Evolutionary conservation across 2,888 invertebrate species (phyloP).

Genomic region (Oeneis ivallda): DNA sequence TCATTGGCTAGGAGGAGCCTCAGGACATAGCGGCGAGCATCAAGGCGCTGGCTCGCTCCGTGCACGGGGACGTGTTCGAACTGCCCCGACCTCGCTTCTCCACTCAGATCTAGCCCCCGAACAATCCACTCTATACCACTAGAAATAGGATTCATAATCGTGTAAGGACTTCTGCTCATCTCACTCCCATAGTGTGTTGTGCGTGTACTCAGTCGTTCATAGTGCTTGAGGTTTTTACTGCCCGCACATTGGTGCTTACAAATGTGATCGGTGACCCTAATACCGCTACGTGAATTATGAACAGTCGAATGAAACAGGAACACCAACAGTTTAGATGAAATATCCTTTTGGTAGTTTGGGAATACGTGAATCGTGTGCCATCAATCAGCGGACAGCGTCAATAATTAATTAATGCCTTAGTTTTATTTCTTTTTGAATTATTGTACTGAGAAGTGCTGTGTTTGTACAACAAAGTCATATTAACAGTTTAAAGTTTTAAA

Average conservation of each 20-base stretch:
- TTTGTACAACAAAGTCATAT: conserved; percentile 31
- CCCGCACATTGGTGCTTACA: conserved; percentile 65
- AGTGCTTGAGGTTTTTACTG: conserved; percentile 47
- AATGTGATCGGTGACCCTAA: conserved; percentile 72
- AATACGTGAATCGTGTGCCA: conserved; percentile 22
- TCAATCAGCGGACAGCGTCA: neutral
- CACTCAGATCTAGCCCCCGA: conserved; percentile 86
- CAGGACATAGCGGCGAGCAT: conserved; percentile 95
- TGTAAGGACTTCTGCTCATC: conserved; percentile 26
- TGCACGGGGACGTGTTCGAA: conserved; percentile 95
- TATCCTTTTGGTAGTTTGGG: conserved; percentile 13
- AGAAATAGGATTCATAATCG: conserved; percentile 13
- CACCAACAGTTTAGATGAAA: conserved; percentile 12
- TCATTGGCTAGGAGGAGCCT: conserved; percentile 79
- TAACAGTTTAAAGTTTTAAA: conserved; percentile 17
- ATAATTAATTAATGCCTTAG: conserved; percentile 10
- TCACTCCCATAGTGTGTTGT: conserved; percentile 50
- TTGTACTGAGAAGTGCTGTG: conserved; percentile 16
- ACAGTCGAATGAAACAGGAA: neutral
- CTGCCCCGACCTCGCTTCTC: conserved; percentile 92
- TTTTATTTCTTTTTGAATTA: conserved; percentile 23
- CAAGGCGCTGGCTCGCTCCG: conserved; percentile 94
- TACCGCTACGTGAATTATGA: conserved; percentile 19
- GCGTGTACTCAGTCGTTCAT: conserved; percentile 44
- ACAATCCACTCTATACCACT: neutral